Percentiles rank a stretch among this genome's conserved stretches.
phyloP scores from a whole-genome alignment of 2,113 vertebrate species.

The Nycticebus coucang region DNA sequence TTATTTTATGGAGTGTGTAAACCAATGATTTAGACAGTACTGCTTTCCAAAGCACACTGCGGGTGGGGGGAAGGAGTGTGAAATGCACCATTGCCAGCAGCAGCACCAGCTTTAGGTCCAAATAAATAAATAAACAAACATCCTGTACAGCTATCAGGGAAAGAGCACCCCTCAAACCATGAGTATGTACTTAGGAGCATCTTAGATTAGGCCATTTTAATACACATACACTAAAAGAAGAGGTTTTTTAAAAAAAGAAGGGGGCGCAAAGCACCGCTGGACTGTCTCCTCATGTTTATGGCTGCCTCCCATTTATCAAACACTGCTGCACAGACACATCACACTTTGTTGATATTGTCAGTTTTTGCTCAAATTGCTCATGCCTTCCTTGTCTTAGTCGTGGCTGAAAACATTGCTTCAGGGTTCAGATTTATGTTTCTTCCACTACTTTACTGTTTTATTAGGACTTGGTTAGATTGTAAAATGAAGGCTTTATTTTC shows the following conservation, averaged over 20 bases:
- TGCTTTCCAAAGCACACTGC: slow-evolving; percentile 76
- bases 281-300: slow-evolving; percentile 62
- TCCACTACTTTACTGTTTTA: slow-evolving; percentile 43
- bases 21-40: slow-evolving; percentile 80
- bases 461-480: slow-evolving; percentile 57
- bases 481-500: slow-evolving; percentile 49
- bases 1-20: slow-evolving; percentile 79
- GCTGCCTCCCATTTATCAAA: slow-evolving; percentile 75
- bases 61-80: slow-evolving; percentile 39
- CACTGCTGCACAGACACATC: slow-evolving; percentile 63
- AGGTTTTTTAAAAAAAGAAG: background rate
- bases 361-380: slow-evolving; percentile 75
- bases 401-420: slow-evolving; percentile 62
- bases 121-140: slow-evolving; percentile 72
- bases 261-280: background rate
- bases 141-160: slow-evolving; percentile 53
- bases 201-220: slow-evolving; percentile 43
- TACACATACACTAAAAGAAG: slow-evolving; percentile 9
- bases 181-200: slow-evolving; percentile 31
- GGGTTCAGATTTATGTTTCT: slow-evolving; percentile 44
- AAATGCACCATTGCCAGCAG: slow-evolving; percentile 78
- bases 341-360: slow-evolving; percentile 76
- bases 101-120: slow-evolving; percentile 77
- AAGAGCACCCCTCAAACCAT: background rate
- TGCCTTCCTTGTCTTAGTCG: slow-evolving; percentile 43